These are phyloP conservation scores for Calliphora vicina DNA, from an alignment of 1,140 invertebrate species.

Conservation along the genomic window DNA sequence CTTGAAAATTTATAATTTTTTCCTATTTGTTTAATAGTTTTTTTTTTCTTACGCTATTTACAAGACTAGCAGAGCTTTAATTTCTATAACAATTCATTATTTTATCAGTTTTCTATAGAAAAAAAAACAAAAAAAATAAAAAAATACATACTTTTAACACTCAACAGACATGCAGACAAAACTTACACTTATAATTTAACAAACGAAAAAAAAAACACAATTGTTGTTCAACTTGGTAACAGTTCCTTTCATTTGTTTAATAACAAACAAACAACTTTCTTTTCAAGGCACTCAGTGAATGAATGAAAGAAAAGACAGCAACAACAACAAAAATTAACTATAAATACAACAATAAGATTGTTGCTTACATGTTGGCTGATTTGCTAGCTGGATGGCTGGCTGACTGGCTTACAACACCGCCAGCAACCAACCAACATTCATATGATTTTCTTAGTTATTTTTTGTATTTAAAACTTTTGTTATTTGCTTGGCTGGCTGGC, in stretches of 20 bases:
- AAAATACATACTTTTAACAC: background rate
- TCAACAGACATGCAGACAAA: background rate
- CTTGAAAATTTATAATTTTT: constrained; percentile 8
- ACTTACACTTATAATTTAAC: background rate
- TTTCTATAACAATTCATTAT: constrained; percentile 19
- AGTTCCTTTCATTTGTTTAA: constrained; percentile 33
- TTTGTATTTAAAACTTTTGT: background rate
- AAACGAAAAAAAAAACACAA: background rate
- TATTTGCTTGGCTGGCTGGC: background rate
- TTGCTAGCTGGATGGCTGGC: background rate
- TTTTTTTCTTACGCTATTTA: background rate
- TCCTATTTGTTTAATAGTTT: background rate
- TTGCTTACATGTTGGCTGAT: constrained; percentile 13
- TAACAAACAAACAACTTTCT: constrained; percentile 22
- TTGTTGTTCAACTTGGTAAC: constrained; percentile 20
- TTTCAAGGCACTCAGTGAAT: constrained; percentile 11
- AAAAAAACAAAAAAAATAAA: too few relatives aligned
- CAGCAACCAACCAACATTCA: too few relatives aligned
- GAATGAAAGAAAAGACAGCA: background rate
- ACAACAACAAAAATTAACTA: background rate
- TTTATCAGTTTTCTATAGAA: background rate
- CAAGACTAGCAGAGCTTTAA: background rate
- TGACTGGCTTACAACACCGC: too few relatives aligned
- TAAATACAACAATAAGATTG: constrained; percentile 1
- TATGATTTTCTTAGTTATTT: constrained; percentile 9